phyloP scores from a whole-genome alignment of 2,888 invertebrate species.

The Bellardia bayeri region DNA sequence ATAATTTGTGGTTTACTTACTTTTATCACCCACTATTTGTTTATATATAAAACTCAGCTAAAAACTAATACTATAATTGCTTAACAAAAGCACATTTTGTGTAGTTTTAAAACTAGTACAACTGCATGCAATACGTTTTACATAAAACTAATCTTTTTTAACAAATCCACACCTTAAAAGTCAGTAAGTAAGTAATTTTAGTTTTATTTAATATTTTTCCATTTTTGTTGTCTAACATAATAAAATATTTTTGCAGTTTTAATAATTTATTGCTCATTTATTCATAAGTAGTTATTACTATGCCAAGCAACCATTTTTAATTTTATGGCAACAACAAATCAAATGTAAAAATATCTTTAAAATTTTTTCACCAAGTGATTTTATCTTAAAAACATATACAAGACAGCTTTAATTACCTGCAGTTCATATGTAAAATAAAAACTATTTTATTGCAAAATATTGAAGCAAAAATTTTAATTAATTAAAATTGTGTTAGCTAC shows the following conservation, averaged over 20 bases:
- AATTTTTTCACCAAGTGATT: conserved; percentile 22
- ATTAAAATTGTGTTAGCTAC: conserved; percentile 32
- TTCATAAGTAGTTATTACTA: conserved; percentile 53
- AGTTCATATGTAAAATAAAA: conserved; percentile 15
- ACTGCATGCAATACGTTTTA: conserved; percentile 8
- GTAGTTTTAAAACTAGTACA: conserved; percentile 20
- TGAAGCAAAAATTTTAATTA: conserved; percentile 29
- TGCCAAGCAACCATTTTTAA: conserved; percentile 36
- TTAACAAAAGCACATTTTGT: conserved; percentile 38
- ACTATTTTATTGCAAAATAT: conserved; percentile 35
- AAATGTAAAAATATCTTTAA: conserved; percentile 24
- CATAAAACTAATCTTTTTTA: conserved; percentile 37
- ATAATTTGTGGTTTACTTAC: background rate
- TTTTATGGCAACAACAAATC: conserved; percentile 43
- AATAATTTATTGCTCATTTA: conserved; percentile 62
- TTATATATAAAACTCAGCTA: background rate
- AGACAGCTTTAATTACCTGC: conserved; percentile 36
- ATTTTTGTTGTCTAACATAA: conserved; percentile 4
- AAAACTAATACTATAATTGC: conserved; percentile 51
- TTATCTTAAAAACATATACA: background rate
- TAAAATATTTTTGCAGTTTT: conserved; percentile 38
- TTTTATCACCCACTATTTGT: conserved; percentile 10
- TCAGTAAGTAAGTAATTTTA: conserved; percentile 20
- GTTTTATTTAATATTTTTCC: background rate
- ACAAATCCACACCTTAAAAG: conserved; percentile 67